Evolutionary conservation across 2,113 vertebrate species (phyloP).

Genomic region (Scophthalmus maximus): DNA sequence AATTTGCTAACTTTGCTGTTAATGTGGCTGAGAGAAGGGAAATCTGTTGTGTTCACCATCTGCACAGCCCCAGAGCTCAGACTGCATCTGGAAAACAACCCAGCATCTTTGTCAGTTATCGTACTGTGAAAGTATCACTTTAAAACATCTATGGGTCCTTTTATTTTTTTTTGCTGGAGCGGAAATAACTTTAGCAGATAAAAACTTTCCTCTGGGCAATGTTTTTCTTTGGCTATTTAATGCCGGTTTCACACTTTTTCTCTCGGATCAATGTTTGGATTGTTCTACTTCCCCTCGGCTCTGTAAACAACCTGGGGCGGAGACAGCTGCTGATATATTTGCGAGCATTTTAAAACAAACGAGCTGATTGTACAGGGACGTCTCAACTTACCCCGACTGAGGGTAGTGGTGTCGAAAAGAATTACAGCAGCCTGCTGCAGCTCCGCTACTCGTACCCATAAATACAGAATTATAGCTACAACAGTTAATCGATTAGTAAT

Average conservation of each 20-base stretch:
- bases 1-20: constrained; percentile 4
- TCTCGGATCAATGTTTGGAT: constrained; percentile 47
- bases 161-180: too few relatives aligned
- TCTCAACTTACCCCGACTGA: constrained; percentile 11
- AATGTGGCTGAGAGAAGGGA: constrained; percentile 3
- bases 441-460: not conserved
- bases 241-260: constrained; percentile 48
- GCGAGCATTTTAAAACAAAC: constrained; percentile 50
- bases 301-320: constrained; percentile 56
- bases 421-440: not conserved
- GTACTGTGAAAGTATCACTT: constrained; percentile 6
- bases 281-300: constrained; percentile 27
- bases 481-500: too few relatives aligned
- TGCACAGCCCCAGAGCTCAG: constrained; percentile 29
- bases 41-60: not conserved
- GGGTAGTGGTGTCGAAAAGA: not conserved
- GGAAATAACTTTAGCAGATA: constrained; percentile 25
- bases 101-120: constrained; percentile 4
- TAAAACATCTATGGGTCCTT: constrained; percentile 17
- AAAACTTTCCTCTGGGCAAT: constrained; percentile 40
- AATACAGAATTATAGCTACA: too few relatives aligned
- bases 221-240: constrained; percentile 14
- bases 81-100: constrained; percentile 15
- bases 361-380: constrained; percentile 46
- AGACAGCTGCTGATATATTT: constrained; percentile 22